Conservation (phyloP, 2,113 vertebrate genomes). For the Oncorhynchus gorbuscha region DNA sequence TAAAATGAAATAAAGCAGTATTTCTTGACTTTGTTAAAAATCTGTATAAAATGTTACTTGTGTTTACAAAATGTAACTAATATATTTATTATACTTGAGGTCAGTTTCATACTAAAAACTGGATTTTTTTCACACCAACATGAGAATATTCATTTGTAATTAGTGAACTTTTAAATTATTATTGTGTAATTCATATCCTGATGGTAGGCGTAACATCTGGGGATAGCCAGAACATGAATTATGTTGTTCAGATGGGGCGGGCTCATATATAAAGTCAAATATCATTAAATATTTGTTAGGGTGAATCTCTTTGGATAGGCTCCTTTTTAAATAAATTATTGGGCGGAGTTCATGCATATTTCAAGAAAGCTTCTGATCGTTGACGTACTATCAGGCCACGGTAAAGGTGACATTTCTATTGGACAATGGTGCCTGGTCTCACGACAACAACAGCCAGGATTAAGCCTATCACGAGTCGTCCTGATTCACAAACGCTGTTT, state of each 20-base stretch:
- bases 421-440: conserved; percentile 81
- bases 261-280: not conserved
- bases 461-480: conserved; percentile 57
- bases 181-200: too few species aligned
- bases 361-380: conserved; percentile 81
- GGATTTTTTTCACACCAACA: too few species aligned
- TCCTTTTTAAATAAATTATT: conserved; percentile 8
- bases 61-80: not conserved
- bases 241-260: too few species aligned
- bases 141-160: too few species aligned
- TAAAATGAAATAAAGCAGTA: too few species aligned
- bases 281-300: not conserved
- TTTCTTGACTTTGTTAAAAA: too few species aligned
- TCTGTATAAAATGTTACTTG: not conserved
- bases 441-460: conserved; percentile 78
- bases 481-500: conserved; percentile 62
- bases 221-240: too few species aligned
- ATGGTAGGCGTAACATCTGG: too few species aligned
- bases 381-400: conserved; percentile 96
- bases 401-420: conserved; percentile 71
- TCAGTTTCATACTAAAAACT: not conserved
- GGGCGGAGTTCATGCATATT: conserved; percentile 70
- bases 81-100: not conserved
- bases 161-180: too few species aligned
- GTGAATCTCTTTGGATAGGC: not conserved